Evolutionary conservation across 1,140 invertebrate genomes (phyloP).

Genomic region (Chironomus tepperi): DNA sequence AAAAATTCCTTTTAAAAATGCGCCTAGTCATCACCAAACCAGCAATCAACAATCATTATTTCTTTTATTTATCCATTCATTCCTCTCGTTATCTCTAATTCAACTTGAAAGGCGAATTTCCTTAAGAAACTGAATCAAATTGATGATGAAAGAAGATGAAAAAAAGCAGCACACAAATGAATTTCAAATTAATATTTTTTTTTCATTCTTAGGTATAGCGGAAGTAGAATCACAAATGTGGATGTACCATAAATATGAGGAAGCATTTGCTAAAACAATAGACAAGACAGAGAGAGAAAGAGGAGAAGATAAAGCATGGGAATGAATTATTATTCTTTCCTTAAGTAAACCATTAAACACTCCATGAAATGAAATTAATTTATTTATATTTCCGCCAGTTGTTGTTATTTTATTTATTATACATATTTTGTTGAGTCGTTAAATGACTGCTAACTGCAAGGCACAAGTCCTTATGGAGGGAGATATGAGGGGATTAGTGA

Average conservation of each 20-base stretch:
- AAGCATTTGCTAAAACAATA: not conserved
- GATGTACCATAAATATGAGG: not conserved
- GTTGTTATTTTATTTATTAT: not conserved
- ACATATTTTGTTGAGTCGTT: not conserved
- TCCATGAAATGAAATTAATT: not conserved
- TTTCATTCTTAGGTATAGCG: not conserved
- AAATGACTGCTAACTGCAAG: conserved; percentile 3
- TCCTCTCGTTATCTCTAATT: not conserved
- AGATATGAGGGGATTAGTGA: too few species aligned
- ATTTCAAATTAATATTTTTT: conserved; percentile 1
- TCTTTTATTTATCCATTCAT: not conserved
- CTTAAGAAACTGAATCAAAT: not conserved
- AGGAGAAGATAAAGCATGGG: not conserved
- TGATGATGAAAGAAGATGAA: not conserved
- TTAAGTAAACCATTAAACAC: conserved; percentile 4
- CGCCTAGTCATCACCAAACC: too few species aligned
- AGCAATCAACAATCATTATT: too few species aligned
- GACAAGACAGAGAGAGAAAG: not conserved
- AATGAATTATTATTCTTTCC: not conserved
- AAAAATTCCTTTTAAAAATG: too few species aligned
- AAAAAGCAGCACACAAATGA: not conserved
- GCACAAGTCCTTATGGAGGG: not conserved
- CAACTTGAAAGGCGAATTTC: not conserved
- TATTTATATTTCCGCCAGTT: conserved; percentile 3
- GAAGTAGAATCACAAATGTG: not conserved